These are phyloP conservation scores for Euleptes europaea DNA, from an alignment of 2,113 vertebrate species.

Conservation along the genomic window DNA sequence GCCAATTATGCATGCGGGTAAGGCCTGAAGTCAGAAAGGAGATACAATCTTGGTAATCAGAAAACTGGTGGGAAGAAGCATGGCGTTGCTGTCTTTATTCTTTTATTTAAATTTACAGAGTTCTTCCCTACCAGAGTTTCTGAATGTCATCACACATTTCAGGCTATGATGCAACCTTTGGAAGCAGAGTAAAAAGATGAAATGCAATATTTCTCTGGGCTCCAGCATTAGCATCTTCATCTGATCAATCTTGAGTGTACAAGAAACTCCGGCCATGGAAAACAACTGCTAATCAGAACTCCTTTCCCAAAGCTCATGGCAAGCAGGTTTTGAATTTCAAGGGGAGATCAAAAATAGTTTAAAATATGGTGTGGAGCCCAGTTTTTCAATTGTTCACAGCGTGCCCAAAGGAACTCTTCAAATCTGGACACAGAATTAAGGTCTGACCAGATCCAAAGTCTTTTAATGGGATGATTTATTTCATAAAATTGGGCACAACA, in stretches of 20 bases:
- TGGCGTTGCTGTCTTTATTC: not conserved
- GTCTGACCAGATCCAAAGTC: not conserved
- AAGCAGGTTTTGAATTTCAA: not conserved
- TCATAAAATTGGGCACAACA: not conserved
- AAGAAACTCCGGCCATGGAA: not conserved
- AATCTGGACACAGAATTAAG: not conserved
- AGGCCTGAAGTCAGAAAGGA: not conserved
- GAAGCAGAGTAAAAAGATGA: not conserved
- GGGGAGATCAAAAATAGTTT: not conserved
- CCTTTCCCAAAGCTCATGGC: not conserved
- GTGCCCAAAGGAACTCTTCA: not conserved
- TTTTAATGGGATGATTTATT: not conserved
- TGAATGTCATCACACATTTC: not conserved
- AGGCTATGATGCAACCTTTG: not conserved
- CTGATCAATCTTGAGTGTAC: not conserved
- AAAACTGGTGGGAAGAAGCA: not conserved
- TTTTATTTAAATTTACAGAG: not conserved
- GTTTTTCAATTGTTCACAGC: not conserved
- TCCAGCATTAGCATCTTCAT: not conserved
- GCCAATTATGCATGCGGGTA: not conserved
- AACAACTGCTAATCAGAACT: not conserved
- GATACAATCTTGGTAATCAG: not conserved
- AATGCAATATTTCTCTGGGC: not conserved
- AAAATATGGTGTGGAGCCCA: not conserved
- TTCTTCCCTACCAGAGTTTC: not conserved